phyloP scores from a whole-genome alignment of 1,140 invertebrate genomes.

The Leptoteleia sp. region DNA sequence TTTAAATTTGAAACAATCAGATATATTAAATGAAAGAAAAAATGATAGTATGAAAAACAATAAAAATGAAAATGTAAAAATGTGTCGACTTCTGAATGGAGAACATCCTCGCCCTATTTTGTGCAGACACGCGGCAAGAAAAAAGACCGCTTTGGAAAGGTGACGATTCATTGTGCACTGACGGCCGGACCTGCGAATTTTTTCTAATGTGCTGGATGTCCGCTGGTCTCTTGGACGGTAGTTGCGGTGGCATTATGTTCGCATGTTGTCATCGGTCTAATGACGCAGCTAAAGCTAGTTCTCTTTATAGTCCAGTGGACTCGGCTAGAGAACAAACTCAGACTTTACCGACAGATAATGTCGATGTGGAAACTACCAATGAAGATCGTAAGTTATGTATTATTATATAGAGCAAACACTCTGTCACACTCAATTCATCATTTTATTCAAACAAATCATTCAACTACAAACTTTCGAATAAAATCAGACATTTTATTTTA shows the following conservation, averaged over 20 bases:
- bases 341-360: constrained; percentile 82
- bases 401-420: constrained; percentile 60
- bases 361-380: constrained; percentile 79
- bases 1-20: no score
- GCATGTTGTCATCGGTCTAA: constrained; percentile 91
- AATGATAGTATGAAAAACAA: constrained; percentile 23
- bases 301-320: constrained; percentile 80
- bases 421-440: constrained; percentile 8
- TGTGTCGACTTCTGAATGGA: constrained; percentile 51
- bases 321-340: constrained; percentile 85
- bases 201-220: constrained; percentile 96
- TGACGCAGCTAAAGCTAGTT: constrained; percentile 83
- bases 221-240: constrained; percentile 91
- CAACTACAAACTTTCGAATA: not conserved
- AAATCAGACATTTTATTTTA: not conserved
- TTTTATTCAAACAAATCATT: constrained; percentile 15
- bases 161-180: constrained; percentile 83
- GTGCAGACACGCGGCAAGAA: constrained; percentile 78
- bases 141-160: constrained; percentile 80
- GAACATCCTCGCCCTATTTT: constrained; percentile 67
- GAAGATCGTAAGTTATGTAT: constrained; percentile 80
- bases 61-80: constrained; percentile 13
- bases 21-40: no score
- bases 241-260: constrained; percentile 91
- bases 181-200: constrained; percentile 93